Conservation (phyloP, 2,888 invertebrate species). For the Stenchaetothrips biformis region DNA sequence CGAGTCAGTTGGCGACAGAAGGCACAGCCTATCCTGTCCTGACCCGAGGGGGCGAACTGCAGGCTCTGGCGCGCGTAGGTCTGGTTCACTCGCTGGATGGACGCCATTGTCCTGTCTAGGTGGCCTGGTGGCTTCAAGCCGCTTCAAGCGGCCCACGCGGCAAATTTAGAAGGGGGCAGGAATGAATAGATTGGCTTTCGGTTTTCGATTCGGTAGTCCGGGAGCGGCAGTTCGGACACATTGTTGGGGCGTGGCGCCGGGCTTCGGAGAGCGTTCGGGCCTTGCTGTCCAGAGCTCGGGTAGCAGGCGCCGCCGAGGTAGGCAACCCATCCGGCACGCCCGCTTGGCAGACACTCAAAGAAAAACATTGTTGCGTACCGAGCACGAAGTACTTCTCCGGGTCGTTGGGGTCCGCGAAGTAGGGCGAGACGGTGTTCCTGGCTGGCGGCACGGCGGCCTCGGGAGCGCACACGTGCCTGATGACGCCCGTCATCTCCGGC, state of each 20-base stretch:
- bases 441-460: slow-evolving; percentile 57
- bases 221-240: too few species aligned
- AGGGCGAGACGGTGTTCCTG: slow-evolving; percentile 57
- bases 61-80: slow-evolving; percentile 3
- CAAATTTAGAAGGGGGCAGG: too few species aligned
- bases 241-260: too few species aligned
- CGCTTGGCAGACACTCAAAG: neutral
- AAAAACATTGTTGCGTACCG: slow-evolving; percentile 46
- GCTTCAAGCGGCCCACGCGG: too few species aligned
- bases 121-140: too few species aligned
- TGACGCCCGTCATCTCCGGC: slow-evolving; percentile 62
- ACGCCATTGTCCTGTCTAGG: slow-evolving; percentile 4
- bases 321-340: neutral
- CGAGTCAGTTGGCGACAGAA: neutral
- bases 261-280: too few species aligned
- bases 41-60: neutral
- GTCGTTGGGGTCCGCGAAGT: slow-evolving; percentile 60
- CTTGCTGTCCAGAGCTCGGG: neutral
- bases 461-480: slow-evolving; percentile 56
- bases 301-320: neutral
- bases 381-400: slow-evolving; percentile 60
- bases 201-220: too few species aligned
- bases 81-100: neutral
- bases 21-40: neutral
- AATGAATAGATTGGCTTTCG: too few species aligned